Conservation (phyloP, 2,113 vertebrate genomes). For the Festucalex cinctus region DNA sequence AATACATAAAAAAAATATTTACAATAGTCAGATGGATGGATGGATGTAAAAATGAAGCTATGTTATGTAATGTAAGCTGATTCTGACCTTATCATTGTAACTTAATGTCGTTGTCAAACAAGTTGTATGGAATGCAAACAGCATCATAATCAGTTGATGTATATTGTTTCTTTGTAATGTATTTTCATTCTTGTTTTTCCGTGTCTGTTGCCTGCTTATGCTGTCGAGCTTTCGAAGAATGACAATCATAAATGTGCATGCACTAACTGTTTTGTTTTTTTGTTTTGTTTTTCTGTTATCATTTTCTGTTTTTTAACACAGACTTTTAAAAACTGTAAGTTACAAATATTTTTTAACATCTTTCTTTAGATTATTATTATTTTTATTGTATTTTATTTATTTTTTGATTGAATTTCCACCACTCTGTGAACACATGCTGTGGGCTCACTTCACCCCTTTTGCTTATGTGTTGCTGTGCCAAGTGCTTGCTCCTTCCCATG, state of each 20-base stretch:
- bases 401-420: not conserved
- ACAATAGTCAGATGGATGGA: no score
- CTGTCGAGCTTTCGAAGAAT: not conserved
- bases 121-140: no score
- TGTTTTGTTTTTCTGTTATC: not conserved
- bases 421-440: not conserved
- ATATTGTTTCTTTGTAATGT: not conserved
- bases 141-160: no score
- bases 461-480: slow-evolving; percentile 8
- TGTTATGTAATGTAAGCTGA: no score
- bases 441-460: not conserved
- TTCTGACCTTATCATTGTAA: no score
- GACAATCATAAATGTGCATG: slow-evolving; percentile 27
- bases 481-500: slow-evolving; percentile 12
- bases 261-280: slow-evolving; percentile 44
- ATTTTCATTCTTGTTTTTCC: not conserved
- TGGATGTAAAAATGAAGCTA: no score
- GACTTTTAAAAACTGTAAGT: slow-evolving; percentile 69
- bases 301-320: slow-evolving; percentile 37
- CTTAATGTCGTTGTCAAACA: no score
- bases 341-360: slow-evolving; percentile 17
- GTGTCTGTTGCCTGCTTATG: not conserved
- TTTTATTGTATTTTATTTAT: slow-evolving; percentile 17
- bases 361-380: slow-evolving; percentile 7
- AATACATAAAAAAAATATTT: no score